Evolutionary conservation across 2,797 vertebrate genomes (phyloP), one percentile per base, ranked within the genome.

Genomic region (Chiroxiphia lanceolata): DNA sequence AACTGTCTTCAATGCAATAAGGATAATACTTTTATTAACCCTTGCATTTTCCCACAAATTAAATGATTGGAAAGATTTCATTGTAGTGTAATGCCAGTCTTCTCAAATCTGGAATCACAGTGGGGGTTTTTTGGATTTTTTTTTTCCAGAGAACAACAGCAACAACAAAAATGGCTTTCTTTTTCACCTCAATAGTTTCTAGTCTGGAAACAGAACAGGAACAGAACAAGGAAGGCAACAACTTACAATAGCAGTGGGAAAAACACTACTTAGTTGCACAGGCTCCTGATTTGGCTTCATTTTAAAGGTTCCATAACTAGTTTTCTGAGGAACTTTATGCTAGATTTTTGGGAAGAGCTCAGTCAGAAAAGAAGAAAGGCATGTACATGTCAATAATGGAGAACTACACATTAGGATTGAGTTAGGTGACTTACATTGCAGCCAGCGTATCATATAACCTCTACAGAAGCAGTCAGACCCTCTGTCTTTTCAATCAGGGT

Each of bases 91-190:
- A 59, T 61, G 71, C 18, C 18, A 61, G 25, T 64, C 42, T 94
- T n/a, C 13, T 61, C 27, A 94, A 87, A 78, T 53, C 40, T 90
- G 38, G 38, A 82, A 83, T 82, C 18, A 64, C 2, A 59, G 47
- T 1, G 0, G 14, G 7, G 4, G 12, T 0, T 4, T 22, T 18
- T 26, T 11, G 14, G 31, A 9, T 15, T 21, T 40, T 19, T 34
- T 44, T 38, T 54, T 23, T 4, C 8, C 17, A 63, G 20, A 45
- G 15, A 63, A 22, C 15, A 56, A 25, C 5, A 29, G 9, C 15
- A 60, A 47, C 22, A 76, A 77, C 20, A 89, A 63, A 72, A 67
- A 1, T 13, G 11, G 10, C 4, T 76, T 75, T 82, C 7, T 69
- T 90, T 82, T 68, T 57, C 59, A 79, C 2, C 19, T 17, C 25